Base-by-base conservation (phyloP, 2,888 invertebrate species). In the Uropetala carovei region DNA sequence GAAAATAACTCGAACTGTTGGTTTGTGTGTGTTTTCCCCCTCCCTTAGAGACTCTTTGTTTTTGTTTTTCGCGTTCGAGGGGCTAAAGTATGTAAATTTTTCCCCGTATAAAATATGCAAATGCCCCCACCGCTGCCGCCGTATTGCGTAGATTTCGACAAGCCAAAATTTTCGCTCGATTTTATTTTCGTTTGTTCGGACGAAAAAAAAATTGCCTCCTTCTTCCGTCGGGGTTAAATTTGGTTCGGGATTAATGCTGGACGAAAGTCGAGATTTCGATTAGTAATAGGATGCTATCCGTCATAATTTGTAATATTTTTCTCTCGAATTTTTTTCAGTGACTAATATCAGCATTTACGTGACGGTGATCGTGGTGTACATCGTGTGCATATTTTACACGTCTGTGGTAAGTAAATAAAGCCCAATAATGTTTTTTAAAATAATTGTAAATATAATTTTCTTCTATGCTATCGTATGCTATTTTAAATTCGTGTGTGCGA, bases 361-460 rank as follows among this genome's bases (percentile, higher is more conserved):
- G 9, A 75, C 92, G n/a, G 92, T 75, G 27, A 43, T 75, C n/a
- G 56, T 92, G 18, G 68, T 92, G 18, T 92, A 68, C 30, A 27
- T 75, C 0, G 92, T 92, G 14, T 58, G 92, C 13, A 75, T 75
- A 56, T 75, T 64, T 57, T 92, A 92, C 68, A 68, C 92, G 18
- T 92, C 92, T 4, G 22, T 92, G 75, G 92, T 92, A 64, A 92
- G 64, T 68, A 56, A 82, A 43, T 43, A 43, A n/a, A n/a, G n/a
- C n/a, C n/a, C n/a, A n/a, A n/a, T n/a, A n/a, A n/a, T n/a, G n/a
- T n/a, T n/a, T n/a, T n/a, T n/a, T n/a, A n/a, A n/a, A n/a, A n/a
- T n/a, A n/a, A n/a, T n/a, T n/a, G n/a, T n/a, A n/a, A n/a, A n/a
- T n/a, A n/a, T n/a, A n/a, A n/a, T n/a, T n/a, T n/a, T 43, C 5